Evolutionary conservation across 2,113 vertebrate species (phyloP), one percentile per base, ranked within the genome.

Genomic region (Condylura cristata): DNA sequence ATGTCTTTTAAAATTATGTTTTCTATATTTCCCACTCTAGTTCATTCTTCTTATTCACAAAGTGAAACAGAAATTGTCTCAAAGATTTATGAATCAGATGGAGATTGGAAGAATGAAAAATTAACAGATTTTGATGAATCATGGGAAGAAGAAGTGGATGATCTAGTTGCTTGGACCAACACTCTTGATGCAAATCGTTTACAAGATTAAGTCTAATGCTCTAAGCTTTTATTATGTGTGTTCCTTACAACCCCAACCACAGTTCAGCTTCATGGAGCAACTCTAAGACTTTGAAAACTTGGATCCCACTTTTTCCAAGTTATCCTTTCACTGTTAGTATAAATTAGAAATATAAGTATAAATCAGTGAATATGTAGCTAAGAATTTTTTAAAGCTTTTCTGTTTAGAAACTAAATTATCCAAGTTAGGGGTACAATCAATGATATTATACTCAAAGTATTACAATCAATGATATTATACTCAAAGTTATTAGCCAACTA

Each of bases 101-200:
- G 71, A 0, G 41, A 5, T 16, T 65, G 26, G 90, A 41, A 39
- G 28, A 37, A 8, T 5, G 8, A 34, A 30, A 1, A 0, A 5
- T 13, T 22, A 16, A 1, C 0, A 1, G 17, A 28, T 41, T 26
- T 12, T 12, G 14, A 2, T 18, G 96, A 98, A 10, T 3, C 34
- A 0, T 92, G 90, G 96, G 97, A 97, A 61, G 85, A 94, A 1
- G 98, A 98, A 95, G 95, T 70, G 32, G 97, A 97, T 10, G 85
- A 66, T 26, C 96, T 98, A 14, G 68, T 98, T 10, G 20, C 78
- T 74, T 98, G 98, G 98, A 94, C 95, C 41, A 44, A 51, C 13
- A 63, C 72, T 63, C 97, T 98, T 44, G 80, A 82, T 75, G 5
- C 30, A 6, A 5, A 91, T 12, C 22, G 24, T 75, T 71, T 91